These are phyloP conservation scores for Anhinga rufa DNA, from an alignment of 2,113 vertebrate genomes.

Conservation along the genomic window DNA sequence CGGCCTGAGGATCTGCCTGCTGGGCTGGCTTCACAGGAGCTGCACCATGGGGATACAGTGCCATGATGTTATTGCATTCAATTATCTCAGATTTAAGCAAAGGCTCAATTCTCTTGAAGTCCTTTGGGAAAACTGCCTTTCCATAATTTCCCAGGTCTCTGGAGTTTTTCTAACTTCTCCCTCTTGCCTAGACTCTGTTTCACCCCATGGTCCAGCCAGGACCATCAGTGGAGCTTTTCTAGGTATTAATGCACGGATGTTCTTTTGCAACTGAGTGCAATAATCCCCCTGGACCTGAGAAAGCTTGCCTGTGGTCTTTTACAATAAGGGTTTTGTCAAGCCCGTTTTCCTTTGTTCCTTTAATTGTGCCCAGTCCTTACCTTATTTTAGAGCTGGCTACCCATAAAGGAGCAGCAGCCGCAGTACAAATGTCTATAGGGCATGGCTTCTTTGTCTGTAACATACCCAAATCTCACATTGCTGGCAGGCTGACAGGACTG, in stretches of 20 bases:
- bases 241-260: background rate
- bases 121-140: background rate
- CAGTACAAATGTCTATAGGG: background rate
- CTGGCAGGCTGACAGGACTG: background rate
- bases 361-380: background rate
- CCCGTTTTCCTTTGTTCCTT: background rate
- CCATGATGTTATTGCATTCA: background rate
- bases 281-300: conserved; percentile 13
- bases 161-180: background rate
- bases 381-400: background rate
- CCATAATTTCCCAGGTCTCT: background rate
- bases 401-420: background rate
- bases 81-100: background rate
- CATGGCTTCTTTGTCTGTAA: background rate
- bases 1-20: background rate
- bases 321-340: background rate
- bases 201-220: background rate
- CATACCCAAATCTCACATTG: background rate
- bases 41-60: background rate
- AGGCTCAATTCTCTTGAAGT: background rate
- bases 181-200: background rate
- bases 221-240: background rate
- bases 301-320: background rate
- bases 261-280: conserved; percentile 8
- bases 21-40: background rate